Evolutionary conservation across 2,113 vertebrate species (phyloP), one percentile per base, ranked within the genome.

Genomic region (Takifugu flavidus): DNA sequence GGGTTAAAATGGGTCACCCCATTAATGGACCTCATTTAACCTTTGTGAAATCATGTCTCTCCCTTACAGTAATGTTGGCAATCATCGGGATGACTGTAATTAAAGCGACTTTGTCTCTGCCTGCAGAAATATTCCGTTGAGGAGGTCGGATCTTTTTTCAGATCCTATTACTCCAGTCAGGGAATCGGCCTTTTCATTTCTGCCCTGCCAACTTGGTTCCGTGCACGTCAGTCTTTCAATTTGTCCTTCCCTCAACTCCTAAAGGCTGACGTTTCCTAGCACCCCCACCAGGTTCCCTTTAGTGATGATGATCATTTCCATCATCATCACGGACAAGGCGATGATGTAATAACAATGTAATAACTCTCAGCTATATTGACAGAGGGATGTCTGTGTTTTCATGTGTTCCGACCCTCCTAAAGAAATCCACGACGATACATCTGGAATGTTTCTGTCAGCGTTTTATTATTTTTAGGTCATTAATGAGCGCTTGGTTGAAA

Each of bases 11-110:
- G 53, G 64, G 57, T 76, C 55, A 67, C 56, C 49, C 49, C 54
- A 29, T 62, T 64, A 65, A 60, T 56, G 27, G 63, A 45, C 59
- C 52, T 71, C 45, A 63, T 79, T 75, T 80, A 61, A 60, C 53
- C 78, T 75, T 50, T 29, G 58, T 61, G 75, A 13, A 62, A 65
- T 53, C 1, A 49, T 65, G 66, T 60, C 56, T 55, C 34, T 44
- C 49, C 53, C 57, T 39, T 50, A 50, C 61, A 45, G 25, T 63
- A 6, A 77, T 15, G 31, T 25, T 69, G 61, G 67, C 62, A 70
- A 59, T 67, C 67, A 67, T 6, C 62, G 13, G 15, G 56, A 44
- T 27, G 56, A 34, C 5, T 25, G 47, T 51, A 63, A 64, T 71
- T 56, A 53, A 2, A 55, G 59, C 39, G 26, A 15, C 27, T 20